phyloP scores from a whole-genome alignment of 2,797 vertebrate genomes.

The Delichon dasypus region DNA sequence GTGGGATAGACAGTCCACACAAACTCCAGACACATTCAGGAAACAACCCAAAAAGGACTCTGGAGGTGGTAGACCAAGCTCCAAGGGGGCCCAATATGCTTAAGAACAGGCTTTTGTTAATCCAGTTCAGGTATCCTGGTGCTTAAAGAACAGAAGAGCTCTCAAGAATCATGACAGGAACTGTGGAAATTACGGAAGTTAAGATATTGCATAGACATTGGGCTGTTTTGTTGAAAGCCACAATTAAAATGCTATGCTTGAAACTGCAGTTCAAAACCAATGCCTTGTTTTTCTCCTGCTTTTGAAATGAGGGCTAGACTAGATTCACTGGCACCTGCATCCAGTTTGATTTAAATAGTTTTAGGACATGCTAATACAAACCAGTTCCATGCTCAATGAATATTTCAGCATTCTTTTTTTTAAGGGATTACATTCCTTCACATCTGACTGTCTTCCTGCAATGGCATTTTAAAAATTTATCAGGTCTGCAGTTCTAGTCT shows the following conservation, averaged over 20 bases:
- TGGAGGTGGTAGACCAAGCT: not conserved
- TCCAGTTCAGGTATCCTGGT: not conserved
- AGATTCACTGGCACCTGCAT: conserved; percentile 13
- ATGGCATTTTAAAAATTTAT: not conserved
- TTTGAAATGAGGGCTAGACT: conserved; percentile 16
- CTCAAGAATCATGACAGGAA: not conserved
- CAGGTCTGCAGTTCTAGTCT: not conserved
- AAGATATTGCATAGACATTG: not conserved
- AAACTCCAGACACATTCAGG: not conserved
- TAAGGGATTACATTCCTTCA: not conserved
- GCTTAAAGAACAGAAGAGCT: not conserved
- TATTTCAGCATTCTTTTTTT: conserved; percentile 8
- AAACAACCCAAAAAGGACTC: not conserved
- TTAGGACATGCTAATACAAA: conserved; percentile 50
- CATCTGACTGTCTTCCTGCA: not conserved
- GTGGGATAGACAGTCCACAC: not conserved
- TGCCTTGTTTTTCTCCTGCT: conserved; percentile 22
- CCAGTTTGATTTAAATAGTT: conserved; percentile 44
- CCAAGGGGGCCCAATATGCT: not conserved
- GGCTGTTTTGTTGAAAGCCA: not conserved
- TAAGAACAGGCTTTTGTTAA: not conserved
- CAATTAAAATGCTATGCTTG: not conserved
- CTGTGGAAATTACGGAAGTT: not conserved
- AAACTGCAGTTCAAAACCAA: not conserved
- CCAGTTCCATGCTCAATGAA: conserved; percentile 20